Evolutionary conservation across 2,888 invertebrate genomes (phyloP), one percentile per base, ranked within the genome.

Genomic region (Epirrhoe tristata): DNA sequence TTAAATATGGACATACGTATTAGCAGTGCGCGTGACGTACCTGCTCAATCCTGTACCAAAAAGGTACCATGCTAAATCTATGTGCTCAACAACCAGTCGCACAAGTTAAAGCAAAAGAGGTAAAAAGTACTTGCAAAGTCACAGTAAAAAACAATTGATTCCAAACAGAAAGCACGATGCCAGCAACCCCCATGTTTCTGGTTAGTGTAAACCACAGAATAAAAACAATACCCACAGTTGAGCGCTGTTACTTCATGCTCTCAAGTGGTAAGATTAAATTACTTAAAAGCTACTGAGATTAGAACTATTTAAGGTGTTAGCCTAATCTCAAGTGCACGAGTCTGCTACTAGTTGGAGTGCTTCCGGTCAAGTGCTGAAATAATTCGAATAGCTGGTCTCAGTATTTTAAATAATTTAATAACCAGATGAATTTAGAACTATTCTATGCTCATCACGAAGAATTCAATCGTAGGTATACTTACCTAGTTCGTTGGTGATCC

Each of bases 211-310:
- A 70, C 54, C 34, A 31, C 54, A 43, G 31, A 43, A 52, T 39
- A 52, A 17, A 48, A 52, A 31, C 52, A 43, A 31, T 24, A 43
- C 74, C 75, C 55, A 31, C 34, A 60, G 71, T 67, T 66, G 66
- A 61, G 69, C 67, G 69, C 60, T 69, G 70, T 66, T 61, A 61
- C 68, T 77, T 73, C 66, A 71, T 70, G 12, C 79, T 84, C 85
- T 88, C 82, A 91, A 91, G 91, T 90, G 89, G 90, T 77, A 63
- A 87, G 84, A 88, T 90, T 84, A 87, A 88, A 86, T 87, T 84
- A 84, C 81, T 87, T 81, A 70, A 80, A 78, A 77, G 77, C 75
- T 73, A 73, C 76, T 80, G 74, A 82, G 81, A 81, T 83, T 82
- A 82, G 81, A 82, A 86, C 88, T 89, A 87, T 91, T 91, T 88